Conservation (phyloP, 2,797 vertebrate species). For the Spinibarbus caldwelli region DNA sequence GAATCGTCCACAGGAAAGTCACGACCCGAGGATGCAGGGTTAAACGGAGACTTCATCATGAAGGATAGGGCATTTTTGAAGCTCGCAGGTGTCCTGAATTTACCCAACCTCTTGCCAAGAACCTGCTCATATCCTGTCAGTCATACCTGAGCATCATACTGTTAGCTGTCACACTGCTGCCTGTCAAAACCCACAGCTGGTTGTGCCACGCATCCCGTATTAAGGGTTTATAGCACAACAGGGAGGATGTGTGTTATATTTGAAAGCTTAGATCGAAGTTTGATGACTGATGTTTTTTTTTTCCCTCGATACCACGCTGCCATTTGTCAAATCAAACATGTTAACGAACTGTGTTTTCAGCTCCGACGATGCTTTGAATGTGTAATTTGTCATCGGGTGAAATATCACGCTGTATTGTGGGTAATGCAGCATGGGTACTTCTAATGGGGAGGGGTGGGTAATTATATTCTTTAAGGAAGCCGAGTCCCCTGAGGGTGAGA, state of each 20-base stretch:
- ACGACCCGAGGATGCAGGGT: conserved; percentile 68
- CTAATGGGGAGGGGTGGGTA: conserved; percentile 38
- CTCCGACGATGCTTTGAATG: conserved; percentile 45
- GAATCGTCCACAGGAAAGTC: conserved; percentile 58
- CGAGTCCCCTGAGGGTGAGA: conserved; percentile 51
- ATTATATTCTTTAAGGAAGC: conserved; percentile 57
- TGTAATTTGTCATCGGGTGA: conserved; percentile 55
- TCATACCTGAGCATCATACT: conserved; percentile 47
- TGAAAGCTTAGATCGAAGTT: conserved; percentile 40
- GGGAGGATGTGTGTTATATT: conserved; percentile 37
- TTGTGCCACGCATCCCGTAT: conserved; percentile 29
- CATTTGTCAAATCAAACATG: conserved; percentile 49
- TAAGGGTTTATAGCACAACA: conserved; percentile 18
- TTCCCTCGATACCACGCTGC: conserved; percentile 32
- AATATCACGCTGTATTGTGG: conserved; percentile 50
- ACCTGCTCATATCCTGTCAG: conserved; percentile 51
- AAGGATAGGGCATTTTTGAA: conserved; percentile 56
- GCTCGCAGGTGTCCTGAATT: conserved; percentile 56
- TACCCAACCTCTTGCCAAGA: conserved; percentile 49
- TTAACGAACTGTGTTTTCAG: conserved; percentile 55
- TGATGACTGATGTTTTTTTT: conserved; percentile 37
- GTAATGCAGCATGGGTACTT: conserved; percentile 43
- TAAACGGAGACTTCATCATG: conserved; percentile 69
- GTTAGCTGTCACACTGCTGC: conserved; percentile 45
- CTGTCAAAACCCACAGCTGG: conserved; percentile 30